Evolutionary conservation across 2,797 vertebrate genomes (phyloP), one percentile per base, ranked within the genome.

Genomic region (Poecilia picta): DNA sequence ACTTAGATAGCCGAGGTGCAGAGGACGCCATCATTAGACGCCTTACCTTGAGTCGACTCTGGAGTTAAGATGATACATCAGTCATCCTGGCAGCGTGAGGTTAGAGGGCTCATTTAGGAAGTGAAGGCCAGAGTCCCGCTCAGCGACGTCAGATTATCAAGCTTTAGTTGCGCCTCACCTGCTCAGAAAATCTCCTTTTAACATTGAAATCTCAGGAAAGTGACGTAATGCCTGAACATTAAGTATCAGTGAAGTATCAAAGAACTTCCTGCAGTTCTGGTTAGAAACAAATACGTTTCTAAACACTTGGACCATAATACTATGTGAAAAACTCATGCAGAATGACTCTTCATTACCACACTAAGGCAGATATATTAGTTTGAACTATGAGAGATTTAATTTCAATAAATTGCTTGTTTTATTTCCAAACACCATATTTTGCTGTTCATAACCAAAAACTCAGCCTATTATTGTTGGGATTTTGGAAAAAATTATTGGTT

Each of bases 11-110:
- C 33, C 80, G 82, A 85, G 88, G 89, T 84, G 79, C 80, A 81
- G 84, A 76, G 83, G 88, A 71, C 0, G 76, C 47, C 79, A 82
- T 91, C 84, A 92, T 87, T 55, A 76, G 87, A 87, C 85, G 79
- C 83, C 87, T 94, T 91, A 94, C 92, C 92, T 94, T 92, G 93
- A 92, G 91, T 75, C 83, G 84, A 90, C 84, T 81, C 80, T 87
- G 64, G 83, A 55, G 18, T 33, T 79, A 49, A 92, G 91, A 82
- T 77, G 82, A 73, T 47, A 12, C 4, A 94, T 95, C 89, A 87
- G 72, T 95, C 94, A 92, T 73, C 28, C 2, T 91, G 90, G 92
- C 91, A 91, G 90, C 33, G 82, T 77, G 92, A 93, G 90, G 93
- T 92, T 87, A 91, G 89, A 89, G 91, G 92, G 88, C 93, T 93